A percentile compares a stretch with the other conserved stretches of the same genome.
Conservation (phyloP, 2,888 invertebrate genomes). For the Heliconius sara region DNA sequence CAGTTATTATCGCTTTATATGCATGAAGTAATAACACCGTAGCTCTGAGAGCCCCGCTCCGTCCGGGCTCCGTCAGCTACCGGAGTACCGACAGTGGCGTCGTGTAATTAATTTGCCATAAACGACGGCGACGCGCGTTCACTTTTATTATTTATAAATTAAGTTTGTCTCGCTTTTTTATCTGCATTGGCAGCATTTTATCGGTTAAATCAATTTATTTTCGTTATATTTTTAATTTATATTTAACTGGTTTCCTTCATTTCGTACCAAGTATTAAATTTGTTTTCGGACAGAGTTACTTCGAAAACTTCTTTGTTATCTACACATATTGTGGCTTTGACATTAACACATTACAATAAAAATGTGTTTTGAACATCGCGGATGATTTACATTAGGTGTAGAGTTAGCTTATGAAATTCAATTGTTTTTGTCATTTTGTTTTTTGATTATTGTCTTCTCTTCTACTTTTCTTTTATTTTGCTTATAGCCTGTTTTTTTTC, state of each 20-base stretch:
- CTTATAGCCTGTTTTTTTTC: too few relatives aligned
- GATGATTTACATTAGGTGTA: too few relatives aligned
- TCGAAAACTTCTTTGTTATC: neutral
- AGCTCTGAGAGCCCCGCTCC: slow-evolving; percentile 55
- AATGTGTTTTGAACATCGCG: too few relatives aligned
- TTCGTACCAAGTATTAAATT: neutral
- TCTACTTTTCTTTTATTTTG: too few relatives aligned
- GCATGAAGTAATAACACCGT: slow-evolving; percentile 72
- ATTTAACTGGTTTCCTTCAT: neutral
- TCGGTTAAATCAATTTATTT: slow-evolving; percentile 16
- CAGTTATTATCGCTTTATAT: slow-evolving; percentile 70
- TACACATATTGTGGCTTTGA: too few relatives aligned
- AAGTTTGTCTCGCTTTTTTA: slow-evolving; percentile 8
- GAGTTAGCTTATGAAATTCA: too few relatives aligned
- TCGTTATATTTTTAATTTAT: neutral
- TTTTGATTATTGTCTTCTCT: too few relatives aligned
- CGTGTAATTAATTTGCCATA: slow-evolving; percentile 71
- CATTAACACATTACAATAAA: too few relatives aligned
- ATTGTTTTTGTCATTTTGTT: too few relatives aligned
- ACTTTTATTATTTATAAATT: slow-evolving; percentile 33
- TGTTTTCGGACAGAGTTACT: neutral
- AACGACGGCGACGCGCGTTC: slow-evolving; percentile 56
- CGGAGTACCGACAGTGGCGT: slow-evolving; percentile 42
- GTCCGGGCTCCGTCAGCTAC: neutral
- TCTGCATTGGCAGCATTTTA: neutral